Evolutionary conservation across 2,113 vertebrate genomes (phyloP), one percentile per base, ranked within the genome.

Genomic region (Cariama cristata): DNA sequence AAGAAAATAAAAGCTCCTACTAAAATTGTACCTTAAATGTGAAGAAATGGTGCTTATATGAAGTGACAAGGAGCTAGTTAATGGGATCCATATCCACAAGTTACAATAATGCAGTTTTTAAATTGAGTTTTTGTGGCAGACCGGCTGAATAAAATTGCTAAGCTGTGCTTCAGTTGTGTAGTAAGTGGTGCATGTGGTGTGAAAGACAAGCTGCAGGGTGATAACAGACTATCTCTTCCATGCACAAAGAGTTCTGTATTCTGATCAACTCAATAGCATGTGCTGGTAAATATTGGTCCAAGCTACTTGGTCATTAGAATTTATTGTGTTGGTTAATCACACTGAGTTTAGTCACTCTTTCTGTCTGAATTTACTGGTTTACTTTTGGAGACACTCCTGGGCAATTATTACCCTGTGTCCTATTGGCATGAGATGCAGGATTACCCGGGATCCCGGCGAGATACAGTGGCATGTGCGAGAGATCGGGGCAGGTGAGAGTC

Each of bases 41-140:
- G 71, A 93, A 71, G 79, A 96, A 95, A 95, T 35, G 56, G 47
- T 87, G 49, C 79, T 96, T 91, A 58, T 91, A 58, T 66, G 86
- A 86, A 95, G 88, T 94, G 88, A 95, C 93, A 95, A 93, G 92
- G 75, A 94, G 82, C 81, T 90, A 75, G 77, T 92, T 92, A 94
- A 94, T 94, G 89, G 95, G 91, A 96, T 96, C 96, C 79, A 83
- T 97, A 95, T 92, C 95, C 93, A 82, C 90, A 90, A 96, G 94
- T 87, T 93, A 91, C 88, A 97, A 94, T 93, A 91, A 95, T 88
- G 86, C 86, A 49, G 71, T 58, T 95, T 91, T 96, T 83, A 96
- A 97, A 97, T 95, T 86, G 89, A 92, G 89, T 96, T 97, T 97
- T 96, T 96, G 93, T 97, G 88, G 88, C 88, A 95, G 88, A 91